Evolutionary conservation across 2,113 vertebrate genomes (phyloP), one percentile per base, ranked within the genome.

Genomic region (Mustela nigripes): DNA sequence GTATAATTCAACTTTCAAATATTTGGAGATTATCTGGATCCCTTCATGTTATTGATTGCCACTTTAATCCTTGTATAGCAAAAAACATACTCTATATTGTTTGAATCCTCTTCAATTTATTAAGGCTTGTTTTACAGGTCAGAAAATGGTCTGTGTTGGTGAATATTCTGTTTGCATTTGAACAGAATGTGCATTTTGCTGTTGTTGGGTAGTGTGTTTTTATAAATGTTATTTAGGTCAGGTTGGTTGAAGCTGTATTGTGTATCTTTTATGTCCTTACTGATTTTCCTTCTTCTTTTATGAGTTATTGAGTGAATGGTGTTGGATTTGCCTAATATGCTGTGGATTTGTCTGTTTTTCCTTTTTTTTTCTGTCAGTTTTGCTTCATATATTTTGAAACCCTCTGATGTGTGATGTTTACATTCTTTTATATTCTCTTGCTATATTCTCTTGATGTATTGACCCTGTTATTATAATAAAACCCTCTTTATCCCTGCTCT

Each of bases 321-420:
- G 28, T 92, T 92, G 79, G 56, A 91, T 78, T 63, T n/a, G 42
- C 74, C 16, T 79, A 28, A 33, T 63, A 63, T 48, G 31, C 53
- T 82, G 36, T 82, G 50, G 81, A 73, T 83, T 60, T 92, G 53
- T 73, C 12, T 73, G 60, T 65, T 39, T 39, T 50, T 50, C 45
- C 21, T 93, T 92, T 84, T 33, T 48, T 48, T 60, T 92, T 92
- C 39, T 50, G 1, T 92, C 53, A 92, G 15, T 73, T 92, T 84
- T 62, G 39, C 80, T 62, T 83, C 31, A 84, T 28, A 28, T 74
- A 10, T 92, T 84, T 92, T n/a, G 67, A 74, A 81, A 91, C 50
- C 62, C 39, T 92, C 14, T 60, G n/a, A 11, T 83, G 11, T 60
- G 6, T 84, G 36, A 60, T 63, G 31, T 73, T 73, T 83, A 36